Conservation (phyloP, 2,888 invertebrate species). For the Xestia sexstrigata region DNA sequence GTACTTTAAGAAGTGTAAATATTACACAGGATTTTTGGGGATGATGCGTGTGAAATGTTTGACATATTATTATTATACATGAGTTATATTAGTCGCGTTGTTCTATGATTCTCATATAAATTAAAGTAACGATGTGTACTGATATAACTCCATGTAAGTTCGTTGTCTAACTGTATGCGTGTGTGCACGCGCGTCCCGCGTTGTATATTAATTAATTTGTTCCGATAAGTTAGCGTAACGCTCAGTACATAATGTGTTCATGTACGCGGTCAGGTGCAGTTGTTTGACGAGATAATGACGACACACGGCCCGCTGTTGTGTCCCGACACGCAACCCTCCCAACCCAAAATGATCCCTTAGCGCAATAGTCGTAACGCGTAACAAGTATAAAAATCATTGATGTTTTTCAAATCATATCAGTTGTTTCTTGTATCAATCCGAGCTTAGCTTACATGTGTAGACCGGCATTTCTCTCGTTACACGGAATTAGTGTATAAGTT, state of each 20-base stretch:
- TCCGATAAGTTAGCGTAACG: conserved; percentile 70
- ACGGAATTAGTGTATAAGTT: conserved; percentile 67
- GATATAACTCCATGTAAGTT: conserved; percentile 39
- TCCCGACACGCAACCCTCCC: conserved; percentile 33
- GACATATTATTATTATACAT: conserved; percentile 40
- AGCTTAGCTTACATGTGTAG: conserved; percentile 67
- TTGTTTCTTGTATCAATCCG: conserved; percentile 65
- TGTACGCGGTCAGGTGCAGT: conserved; percentile 56
- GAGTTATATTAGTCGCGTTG: conserved; percentile 46
- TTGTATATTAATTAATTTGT: conserved; percentile 67
- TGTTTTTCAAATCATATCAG: conserved; percentile 65
- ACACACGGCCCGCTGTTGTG: conserved; percentile 38
- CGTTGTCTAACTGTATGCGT: conserved; percentile 41
- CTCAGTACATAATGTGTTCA: conserved; percentile 71
- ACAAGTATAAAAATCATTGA: conserved; percentile 58
- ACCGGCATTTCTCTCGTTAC: conserved; percentile 62
- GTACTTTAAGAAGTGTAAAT: conserved; percentile 88
- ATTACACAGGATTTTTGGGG: conserved; percentile 79
- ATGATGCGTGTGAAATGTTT: conserved; percentile 61
- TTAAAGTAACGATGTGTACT: conserved; percentile 30
- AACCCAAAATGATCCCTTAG: conserved; percentile 51
- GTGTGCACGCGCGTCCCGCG: conserved; percentile 53
- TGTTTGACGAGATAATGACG: conserved; percentile 38
- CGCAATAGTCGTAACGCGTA: conserved; percentile 61
- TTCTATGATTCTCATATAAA: conserved; percentile 55